Percentiles rank a stretch among this genome's conserved stretches.
Conservation (phyloP, 2,888 invertebrate species). For the Cheilosia grossa region DNA sequence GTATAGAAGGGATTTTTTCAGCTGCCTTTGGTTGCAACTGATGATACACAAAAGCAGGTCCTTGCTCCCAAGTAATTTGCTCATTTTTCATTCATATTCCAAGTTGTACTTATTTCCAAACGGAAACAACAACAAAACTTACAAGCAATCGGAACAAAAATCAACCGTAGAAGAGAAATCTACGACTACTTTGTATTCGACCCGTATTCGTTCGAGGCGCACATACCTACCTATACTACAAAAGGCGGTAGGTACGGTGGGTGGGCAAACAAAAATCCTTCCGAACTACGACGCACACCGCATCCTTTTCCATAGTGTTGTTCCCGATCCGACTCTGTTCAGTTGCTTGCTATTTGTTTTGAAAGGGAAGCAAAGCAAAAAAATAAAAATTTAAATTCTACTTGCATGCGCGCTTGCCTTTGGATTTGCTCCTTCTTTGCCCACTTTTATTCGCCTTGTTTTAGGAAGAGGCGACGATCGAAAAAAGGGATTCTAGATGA, state of each 20-base stretch:
- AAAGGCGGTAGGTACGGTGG: neutral
- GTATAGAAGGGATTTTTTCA: neutral
- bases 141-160: conserved; percentile 57
- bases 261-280: conserved; percentile 30
- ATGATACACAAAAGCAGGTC: conserved; percentile 43
- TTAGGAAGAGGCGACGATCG: conserved; percentile 7
- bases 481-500: conserved; percentile 29
- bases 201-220: conserved; percentile 24
- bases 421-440: conserved; percentile 13
- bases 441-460: conserved; percentile 8
- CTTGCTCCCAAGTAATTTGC: conserved; percentile 57
- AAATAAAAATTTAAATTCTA: conserved; percentile 44
- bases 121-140: conserved; percentile 20
- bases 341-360: conserved; percentile 33
- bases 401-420: conserved; percentile 49
- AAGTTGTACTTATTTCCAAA: conserved; percentile 15
- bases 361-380: conserved; percentile 3
- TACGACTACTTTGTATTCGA: conserved; percentile 38
- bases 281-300: conserved; percentile 28
- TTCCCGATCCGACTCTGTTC: neutral
- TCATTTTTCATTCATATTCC: conserved; percentile 10
- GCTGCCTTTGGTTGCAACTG: neutral
- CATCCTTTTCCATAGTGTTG: conserved; percentile 18
- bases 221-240: conserved; percentile 13
- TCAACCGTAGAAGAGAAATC: conserved; percentile 2